A percentile compares a stretch with the other conserved stretches of the same genome.
These are phyloP conservation scores for Amphiprion clarkii DNA, from an alignment of 2,797 vertebrate genomes.

Conservation along the genomic window DNA sequence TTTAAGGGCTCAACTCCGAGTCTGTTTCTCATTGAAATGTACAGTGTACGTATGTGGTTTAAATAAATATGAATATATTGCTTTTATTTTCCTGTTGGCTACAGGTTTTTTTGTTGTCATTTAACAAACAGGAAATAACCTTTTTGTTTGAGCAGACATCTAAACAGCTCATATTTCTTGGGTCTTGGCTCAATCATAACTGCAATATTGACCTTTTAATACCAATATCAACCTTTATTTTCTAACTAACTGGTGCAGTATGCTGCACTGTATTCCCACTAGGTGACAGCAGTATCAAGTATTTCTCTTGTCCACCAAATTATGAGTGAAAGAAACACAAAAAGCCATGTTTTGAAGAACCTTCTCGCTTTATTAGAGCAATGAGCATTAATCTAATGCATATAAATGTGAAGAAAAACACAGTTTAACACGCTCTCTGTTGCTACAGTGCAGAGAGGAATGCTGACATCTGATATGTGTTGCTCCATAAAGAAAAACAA, in stretches of 20 bases:
- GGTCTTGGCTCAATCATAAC: too few species aligned
- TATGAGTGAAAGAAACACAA: neutral
- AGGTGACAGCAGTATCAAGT: neutral
- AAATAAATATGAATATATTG: conserved; percentile 78
- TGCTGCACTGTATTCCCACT: neutral
- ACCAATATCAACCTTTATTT: too few species aligned
- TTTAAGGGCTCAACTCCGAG: neutral
- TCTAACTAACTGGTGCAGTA: neutral
- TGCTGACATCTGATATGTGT: conserved; percentile 50
- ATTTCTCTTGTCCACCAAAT: neutral
- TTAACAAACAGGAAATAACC: too few species aligned
- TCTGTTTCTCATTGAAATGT: conserved; percentile 64
- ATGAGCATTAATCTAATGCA: conserved; percentile 85
- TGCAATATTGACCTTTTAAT: too few species aligned
- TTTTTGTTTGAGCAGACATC: too few species aligned
- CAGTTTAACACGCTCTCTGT: conserved; percentile 53
- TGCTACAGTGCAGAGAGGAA: conserved; percentile 54
- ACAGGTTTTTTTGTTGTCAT: neutral
- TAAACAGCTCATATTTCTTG: too few species aligned
- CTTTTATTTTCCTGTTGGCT: conserved; percentile 39
- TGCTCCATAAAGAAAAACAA: conserved; percentile 38
- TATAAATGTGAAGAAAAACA: conserved; percentile 53
- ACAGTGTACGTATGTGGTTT: conserved; percentile 68
- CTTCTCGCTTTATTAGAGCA: conserved; percentile 71
- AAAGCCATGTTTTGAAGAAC: conserved; percentile 26